A percentile compares a stretch with the other conserved stretches of the same genome.
phyloP scores from a whole-genome alignment of 2,888 invertebrate species.

The Cataglyphis altisquamis region DNA sequence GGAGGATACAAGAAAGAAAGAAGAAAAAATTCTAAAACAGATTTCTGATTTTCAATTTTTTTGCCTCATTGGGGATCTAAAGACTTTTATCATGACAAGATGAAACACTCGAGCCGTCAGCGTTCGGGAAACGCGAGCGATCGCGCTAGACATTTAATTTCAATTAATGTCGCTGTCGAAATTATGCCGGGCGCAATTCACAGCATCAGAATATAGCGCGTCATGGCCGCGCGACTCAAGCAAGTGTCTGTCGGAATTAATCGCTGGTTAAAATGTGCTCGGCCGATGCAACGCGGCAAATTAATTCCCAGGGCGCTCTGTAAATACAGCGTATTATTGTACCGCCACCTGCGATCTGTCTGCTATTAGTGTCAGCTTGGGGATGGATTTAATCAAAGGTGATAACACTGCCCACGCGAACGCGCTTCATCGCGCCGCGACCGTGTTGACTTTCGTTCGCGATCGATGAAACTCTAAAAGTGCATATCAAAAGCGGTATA shows the following conservation, averaged over 20 bases:
- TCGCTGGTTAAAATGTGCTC: slow-evolving; percentile 49
- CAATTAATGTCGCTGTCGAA: slow-evolving; percentile 54
- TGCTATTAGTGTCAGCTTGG: slow-evolving; percentile 62
- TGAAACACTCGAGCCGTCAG: not conserved
- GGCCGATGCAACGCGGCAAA: slow-evolving; percentile 44
- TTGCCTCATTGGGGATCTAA: not conserved
- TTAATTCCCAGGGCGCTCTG: slow-evolving; percentile 51
- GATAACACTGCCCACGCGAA: slow-evolving; percentile 57
- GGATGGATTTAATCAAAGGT: slow-evolving; percentile 65
- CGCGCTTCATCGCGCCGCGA: not conserved
- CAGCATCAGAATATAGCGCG: slow-evolving; percentile 37
- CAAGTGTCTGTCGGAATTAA: slow-evolving; percentile 51
- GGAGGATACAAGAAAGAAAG: not conserved
- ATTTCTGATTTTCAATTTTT: not conserved
- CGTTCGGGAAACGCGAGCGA: slow-evolving; percentile 17
- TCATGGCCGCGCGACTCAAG: slow-evolving; percentile 48
- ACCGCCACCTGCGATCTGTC: slow-evolving; percentile 53
- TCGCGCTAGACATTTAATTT: slow-evolving; percentile 50
- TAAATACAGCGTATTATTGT: slow-evolving; percentile 54
- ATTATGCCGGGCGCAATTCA: slow-evolving; percentile 49
- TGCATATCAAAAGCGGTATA: slow-evolving; percentile 46
- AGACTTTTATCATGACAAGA: not conserved
- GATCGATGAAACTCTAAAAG: slow-evolving; percentile 64
- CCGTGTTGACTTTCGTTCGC: slow-evolving; percentile 9
- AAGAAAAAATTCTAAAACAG: not conserved